Conservation (phyloP, 2,797 vertebrate species). For the Danio aesculapii region DNA sequence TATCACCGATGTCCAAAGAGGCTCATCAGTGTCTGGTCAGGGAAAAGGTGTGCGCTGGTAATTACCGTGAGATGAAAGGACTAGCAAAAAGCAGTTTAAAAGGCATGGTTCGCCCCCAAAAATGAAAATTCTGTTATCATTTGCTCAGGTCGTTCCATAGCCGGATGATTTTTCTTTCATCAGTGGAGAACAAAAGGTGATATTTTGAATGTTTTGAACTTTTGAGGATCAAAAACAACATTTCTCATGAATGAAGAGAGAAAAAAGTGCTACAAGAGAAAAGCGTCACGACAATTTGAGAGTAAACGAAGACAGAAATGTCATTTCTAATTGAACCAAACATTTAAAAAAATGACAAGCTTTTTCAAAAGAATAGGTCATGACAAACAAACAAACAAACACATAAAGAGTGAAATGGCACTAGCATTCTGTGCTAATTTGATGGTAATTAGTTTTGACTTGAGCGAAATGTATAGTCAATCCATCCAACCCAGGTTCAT, state of each 20-base stretch:
- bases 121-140: background rate
- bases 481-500: no score
- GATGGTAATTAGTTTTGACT: background rate
- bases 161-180: background rate
- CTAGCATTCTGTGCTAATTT: background rate
- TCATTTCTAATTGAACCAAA: background rate
- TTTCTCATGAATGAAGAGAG: background rate
- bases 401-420: background rate
- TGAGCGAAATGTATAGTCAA: no score
- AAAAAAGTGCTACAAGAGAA: no score
- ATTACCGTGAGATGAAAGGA: constrained; percentile 64
- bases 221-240: background rate
- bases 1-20: constrained; percentile 54
- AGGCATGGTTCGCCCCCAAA: background rate
- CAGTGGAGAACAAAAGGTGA: background rate
- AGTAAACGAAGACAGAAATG: background rate
- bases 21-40: constrained; percentile 49
- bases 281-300: no score
- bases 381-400: background rate
- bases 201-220: background rate
- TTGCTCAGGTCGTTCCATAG: background rate
- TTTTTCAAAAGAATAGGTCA: background rate
- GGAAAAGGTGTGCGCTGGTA: constrained; percentile 55
- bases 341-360: background rate
- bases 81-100: constrained; percentile 38